Conservation (phyloP, 1,140 invertebrate genomes). For the Microplitis demolitor region DNA sequence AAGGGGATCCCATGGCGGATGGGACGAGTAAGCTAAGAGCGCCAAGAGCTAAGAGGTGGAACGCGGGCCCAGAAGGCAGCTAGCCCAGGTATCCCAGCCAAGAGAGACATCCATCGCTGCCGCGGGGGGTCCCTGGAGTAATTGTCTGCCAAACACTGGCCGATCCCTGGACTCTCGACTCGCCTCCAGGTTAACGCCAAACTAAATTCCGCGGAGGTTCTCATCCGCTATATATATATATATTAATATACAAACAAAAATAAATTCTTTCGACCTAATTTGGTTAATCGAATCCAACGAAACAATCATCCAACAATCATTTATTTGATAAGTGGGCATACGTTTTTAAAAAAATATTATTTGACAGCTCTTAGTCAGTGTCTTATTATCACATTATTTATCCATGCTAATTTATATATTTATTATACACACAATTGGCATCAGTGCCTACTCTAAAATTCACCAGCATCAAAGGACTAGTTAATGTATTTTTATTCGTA, state of each 20-base stretch:
- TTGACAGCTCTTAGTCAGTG: slow-evolving; percentile 3
- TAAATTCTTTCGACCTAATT: slow-evolving; percentile 1
- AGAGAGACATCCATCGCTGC: slow-evolving; percentile 56
- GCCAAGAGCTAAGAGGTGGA: slow-evolving; percentile 23
- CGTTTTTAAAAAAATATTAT: background rate
- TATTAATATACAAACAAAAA: background rate
- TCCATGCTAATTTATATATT: slow-evolving; percentile 17
- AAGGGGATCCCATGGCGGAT: slow-evolving; percentile 22
- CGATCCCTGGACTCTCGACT: slow-evolving; percentile 35
- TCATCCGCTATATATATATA: slow-evolving; percentile 29
- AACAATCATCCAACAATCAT: background rate
- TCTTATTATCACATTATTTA: slow-evolving; percentile 15
- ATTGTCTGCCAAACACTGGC: slow-evolving; percentile 52
- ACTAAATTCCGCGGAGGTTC: slow-evolving; percentile 48
- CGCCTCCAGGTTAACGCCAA: slow-evolving; percentile 42
- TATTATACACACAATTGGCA: background rate
- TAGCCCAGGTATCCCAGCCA: slow-evolving; percentile 26
- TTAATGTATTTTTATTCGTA: no score
- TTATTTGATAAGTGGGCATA: background rate
- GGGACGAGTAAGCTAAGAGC: slow-evolving; percentile 26
- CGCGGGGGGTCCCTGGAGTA: slow-evolving; percentile 52
- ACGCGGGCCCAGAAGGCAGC: slow-evolving; percentile 29
- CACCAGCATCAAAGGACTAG: no score
- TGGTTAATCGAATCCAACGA: slow-evolving; percentile 8
- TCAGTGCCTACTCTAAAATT: background rate